Evolutionary conservation across 2,797 vertebrate genomes (phyloP).

Genomic region (Alca torda): DNA sequence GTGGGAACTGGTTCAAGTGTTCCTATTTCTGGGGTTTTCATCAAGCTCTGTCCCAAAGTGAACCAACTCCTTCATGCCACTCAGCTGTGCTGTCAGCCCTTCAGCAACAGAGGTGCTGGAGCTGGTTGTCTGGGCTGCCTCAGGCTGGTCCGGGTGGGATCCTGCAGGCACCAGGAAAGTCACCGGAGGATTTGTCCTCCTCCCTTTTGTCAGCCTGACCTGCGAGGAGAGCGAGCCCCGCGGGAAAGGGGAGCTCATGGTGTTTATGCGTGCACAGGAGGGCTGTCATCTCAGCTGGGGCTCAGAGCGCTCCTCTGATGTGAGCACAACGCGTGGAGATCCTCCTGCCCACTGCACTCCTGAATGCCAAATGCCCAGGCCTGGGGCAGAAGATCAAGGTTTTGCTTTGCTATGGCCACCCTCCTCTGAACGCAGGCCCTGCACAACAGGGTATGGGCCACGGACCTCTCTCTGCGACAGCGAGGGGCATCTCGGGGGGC

Average conservation of each 20-base stretch:
- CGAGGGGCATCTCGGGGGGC: not conserved
- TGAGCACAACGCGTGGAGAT: fast-evolving
- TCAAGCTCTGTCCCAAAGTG: not conserved
- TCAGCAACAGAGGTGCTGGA: not conserved
- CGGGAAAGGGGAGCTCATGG: not conserved
- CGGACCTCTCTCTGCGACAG: fast-evolving
- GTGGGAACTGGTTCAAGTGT: not conserved
- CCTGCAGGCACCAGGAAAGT: not conserved
- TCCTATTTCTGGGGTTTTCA: not conserved
- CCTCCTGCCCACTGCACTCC: fast-evolving
- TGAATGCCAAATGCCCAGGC: not conserved
- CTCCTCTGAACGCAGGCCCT: not conserved
- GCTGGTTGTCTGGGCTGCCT: not conserved
- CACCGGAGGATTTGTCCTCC: not conserved
- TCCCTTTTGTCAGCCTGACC: not conserved
- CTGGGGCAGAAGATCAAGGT: no score
- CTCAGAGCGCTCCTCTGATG: fast-evolving
- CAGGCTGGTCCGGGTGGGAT: not conserved
- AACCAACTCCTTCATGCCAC: fast-evolving
- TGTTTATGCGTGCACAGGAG: fast-evolving
- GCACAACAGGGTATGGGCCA: fast-evolving
- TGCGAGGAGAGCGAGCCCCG: fast-evolving
- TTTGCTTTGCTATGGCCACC: not conserved
- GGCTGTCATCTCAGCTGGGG: not conserved
- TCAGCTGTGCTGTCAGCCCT: not conserved